phyloP scores from a whole-genome alignment of 2,797 vertebrate genomes.

The Astyanax mexicanus region DNA sequence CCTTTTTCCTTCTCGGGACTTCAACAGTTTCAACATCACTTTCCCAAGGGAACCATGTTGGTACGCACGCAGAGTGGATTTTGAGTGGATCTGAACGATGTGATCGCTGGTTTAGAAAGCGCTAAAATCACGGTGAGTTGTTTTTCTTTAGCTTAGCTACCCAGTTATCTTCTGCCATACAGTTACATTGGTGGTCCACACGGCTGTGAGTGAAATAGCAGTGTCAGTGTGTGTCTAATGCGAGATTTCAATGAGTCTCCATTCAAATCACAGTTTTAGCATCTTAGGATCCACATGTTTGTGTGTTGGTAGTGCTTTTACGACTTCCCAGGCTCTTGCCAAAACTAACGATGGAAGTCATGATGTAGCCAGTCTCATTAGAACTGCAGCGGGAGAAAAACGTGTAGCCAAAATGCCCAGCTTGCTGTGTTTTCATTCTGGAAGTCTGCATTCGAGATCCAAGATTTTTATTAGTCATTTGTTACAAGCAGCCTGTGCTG shows the following conservation, averaged over 20 bases:
- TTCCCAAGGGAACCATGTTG: conserved; percentile 75
- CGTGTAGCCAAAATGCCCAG: neutral
- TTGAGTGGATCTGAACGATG: conserved; percentile 78
- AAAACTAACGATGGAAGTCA: conserved; percentile 2
- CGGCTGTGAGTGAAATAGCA: neutral
- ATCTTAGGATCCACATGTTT: neutral
- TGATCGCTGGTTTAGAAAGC: conserved; percentile 76
- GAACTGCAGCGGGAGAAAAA: conserved; percentile 3
- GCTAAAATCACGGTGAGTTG: conserved; percentile 72
- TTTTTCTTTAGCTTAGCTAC: too few relatives aligned
- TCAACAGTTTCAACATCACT: conserved; percentile 72
- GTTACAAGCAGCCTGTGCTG: conserved; percentile 1
- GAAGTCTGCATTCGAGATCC: conserved; percentile 5
- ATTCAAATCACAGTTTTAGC: too few relatives aligned
- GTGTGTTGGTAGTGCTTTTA: neutral
- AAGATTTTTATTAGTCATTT: conserved; percentile 28
- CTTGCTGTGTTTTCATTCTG: conserved; percentile 14
- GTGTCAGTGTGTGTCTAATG: neutral
- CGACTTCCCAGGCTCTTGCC: conserved; percentile 17
- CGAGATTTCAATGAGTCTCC: neutral
- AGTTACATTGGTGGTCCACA: too few relatives aligned
- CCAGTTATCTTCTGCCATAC: too few relatives aligned
- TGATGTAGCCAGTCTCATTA: neutral
- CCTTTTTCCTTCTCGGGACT: conserved; percentile 57
- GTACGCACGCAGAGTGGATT: conserved; percentile 69